A percentile compares a stretch with the other conserved stretches of the same genome.
These are phyloP conservation scores for Stenurella melanura DNA, from an alignment of 2,888 invertebrate species.

Conservation along the genomic window DNA sequence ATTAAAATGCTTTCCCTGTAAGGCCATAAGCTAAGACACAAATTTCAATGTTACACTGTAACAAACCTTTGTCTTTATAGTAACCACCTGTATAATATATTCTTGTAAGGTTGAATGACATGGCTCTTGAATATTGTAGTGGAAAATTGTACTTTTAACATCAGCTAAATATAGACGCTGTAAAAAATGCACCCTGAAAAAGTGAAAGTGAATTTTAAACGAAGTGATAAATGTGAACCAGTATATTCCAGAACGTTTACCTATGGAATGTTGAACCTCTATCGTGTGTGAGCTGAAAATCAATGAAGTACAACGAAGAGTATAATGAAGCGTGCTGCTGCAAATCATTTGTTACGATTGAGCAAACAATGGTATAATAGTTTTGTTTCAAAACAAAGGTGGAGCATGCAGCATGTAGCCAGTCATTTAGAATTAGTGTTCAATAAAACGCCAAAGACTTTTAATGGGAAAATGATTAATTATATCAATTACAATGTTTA, in stretches of 20 bases:
- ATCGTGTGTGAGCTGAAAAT: neutral
- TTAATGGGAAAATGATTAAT: no score
- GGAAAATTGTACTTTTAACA: neutral
- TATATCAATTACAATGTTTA: no score
- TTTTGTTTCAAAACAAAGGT: neutral
- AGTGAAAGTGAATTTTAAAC: neutral
- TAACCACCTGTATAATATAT: no score
- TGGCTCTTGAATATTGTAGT: neutral
- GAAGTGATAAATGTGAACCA: neutral
- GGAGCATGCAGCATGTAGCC: neutral
- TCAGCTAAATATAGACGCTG: neutral
- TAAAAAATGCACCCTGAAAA: constrained; percentile 2
- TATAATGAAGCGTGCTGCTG: constrained; percentile 1
- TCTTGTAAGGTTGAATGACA: no score
- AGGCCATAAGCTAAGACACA: no score
- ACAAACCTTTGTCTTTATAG: no score
- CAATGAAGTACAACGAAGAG: constrained; percentile 1
- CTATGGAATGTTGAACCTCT: constrained; percentile 3
- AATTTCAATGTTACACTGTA: no score
- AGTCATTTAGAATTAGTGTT: neutral
- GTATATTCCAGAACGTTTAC: neutral
- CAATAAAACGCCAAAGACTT: neutral
- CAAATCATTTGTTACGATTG: neutral
- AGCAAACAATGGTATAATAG: neutral
- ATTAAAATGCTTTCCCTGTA: no score